Evolutionary conservation across 2,888 invertebrate species (phyloP), one percentile per base, ranked within the genome.

Genomic region (Strigamia crassipes): DNA sequence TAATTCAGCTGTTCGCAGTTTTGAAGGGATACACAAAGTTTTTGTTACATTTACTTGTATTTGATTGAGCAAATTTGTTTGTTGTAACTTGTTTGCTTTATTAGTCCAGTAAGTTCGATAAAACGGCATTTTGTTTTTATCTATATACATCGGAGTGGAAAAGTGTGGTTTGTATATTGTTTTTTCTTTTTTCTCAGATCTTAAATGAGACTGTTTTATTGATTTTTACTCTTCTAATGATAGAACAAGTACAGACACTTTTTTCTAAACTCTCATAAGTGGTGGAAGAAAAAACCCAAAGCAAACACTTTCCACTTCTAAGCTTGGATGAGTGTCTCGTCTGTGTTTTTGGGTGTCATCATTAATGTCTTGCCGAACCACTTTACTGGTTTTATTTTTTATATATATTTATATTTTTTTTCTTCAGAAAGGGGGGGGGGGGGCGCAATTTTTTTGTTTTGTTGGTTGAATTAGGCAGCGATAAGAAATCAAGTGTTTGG

Each of bases 311-410:
- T 73, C 73, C 73, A 73, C 31, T 73, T 13, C 73, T 73, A 31
- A 73, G 73, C 73, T 73, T 73, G 73, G 73, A 73, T 73, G 73
- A 73, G 73, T 73, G 73, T 73, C 73, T 73, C 23, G 73, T 73
- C 73, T 73, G 27, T 73, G 73, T 73, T 73, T 73, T 73, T 73
- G 27, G 27, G 73, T 73, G 73, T 73, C 73, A 73, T 73, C 73
- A 73, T 73, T 73, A 73, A 73, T 73, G 73, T 73, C 31, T 73
- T 73, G 73, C 23, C n/a, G 73, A 13, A 27, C 73, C 73, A 73
- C 73, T 73, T 73, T 73, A 73, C 73, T 18, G 12, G 27, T 31
- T 73, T n/a, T 73, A 27, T 73, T 31, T 9, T 27, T 56, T 56
- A 18, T 56, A 5, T 56, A 0, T 9, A 8, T 27, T 13, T 31